Evolutionary conservation across 2,113 vertebrate genomes (phyloP), one percentile per base, ranked within the genome.

Genomic region (Poecilia latipinna): DNA sequence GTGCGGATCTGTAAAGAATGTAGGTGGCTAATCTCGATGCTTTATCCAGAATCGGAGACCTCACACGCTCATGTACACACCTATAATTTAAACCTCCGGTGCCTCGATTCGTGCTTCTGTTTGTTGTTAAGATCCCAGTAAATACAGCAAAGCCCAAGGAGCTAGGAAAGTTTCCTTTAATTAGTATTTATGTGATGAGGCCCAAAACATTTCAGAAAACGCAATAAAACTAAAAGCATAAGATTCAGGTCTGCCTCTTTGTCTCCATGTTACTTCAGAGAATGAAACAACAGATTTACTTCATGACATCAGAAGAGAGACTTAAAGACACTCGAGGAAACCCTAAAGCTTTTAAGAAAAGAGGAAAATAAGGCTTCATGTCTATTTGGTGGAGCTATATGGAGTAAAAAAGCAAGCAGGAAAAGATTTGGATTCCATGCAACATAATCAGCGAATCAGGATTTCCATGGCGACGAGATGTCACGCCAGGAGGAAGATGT

Each of bases 1-100:
- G 64, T 68, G 63, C 17, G 62, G 73, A 84, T 79, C 42, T 79
- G 65, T 32, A 33, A 37, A 28, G 64, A 70, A 54, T 71, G 68
- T 65, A 31, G 39, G 42, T 10, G 2, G 29, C 48, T 48, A 26
- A 28, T 69, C 65, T 66, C 35, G 37, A 12, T 17, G 37, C 17
- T 39, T 61, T 82, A 67, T 82, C 37, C 37, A 62, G 68, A 32
- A 44, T 12, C 12, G 0, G 12, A n/a, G 54, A 0, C 12, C 61
- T 37, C 60, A 35, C 65, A 6, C 62, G 64, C 15, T 4, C 79
- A 61, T 29, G 63, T 3, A 61, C 78, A 82, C 77, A 83, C n/a
- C 68, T 78, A 33, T 63, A 44, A 74, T 68, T 65, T 68, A 70
- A 65, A 77, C 26, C 72, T 31, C 12, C 61, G 67, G 68, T 75